These are phyloP conservation scores for Nycticebus coucang DNA, from an alignment of 2,113 vertebrate genomes.

Conservation along the genomic window DNA sequence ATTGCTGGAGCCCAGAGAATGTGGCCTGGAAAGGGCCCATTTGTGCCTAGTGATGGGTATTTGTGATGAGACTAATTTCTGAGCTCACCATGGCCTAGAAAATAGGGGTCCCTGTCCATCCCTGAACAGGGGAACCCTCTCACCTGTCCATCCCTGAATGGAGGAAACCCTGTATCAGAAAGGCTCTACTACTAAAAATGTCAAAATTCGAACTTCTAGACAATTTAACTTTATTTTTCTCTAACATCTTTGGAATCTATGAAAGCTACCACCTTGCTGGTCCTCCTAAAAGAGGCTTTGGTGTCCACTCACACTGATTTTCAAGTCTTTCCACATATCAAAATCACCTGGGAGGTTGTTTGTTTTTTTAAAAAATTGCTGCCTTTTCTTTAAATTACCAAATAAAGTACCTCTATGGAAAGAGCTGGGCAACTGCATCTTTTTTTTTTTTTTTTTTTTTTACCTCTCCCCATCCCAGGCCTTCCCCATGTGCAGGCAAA, in stretches of 20 bases:
- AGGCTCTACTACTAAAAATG: not conserved
- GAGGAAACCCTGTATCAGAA: not conserved
- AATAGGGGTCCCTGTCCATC: too few relatives aligned
- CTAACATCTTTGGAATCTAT: not conserved
- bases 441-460: not conserved
- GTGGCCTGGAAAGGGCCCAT: too few relatives aligned
- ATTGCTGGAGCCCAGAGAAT: too few relatives aligned
- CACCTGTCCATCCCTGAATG: too few relatives aligned
- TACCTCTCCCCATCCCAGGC: not conserved
- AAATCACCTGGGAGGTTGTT: not conserved
- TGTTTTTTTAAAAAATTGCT: not conserved
- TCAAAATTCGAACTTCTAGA: not conserved
- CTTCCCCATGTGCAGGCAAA: not conserved
- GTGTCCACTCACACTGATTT: not conserved
- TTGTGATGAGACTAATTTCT: too few relatives aligned
- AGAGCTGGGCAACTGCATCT: not conserved
- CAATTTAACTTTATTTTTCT: not conserved
- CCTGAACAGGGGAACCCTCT: too few relatives aligned
- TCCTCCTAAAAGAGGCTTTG: not conserved
- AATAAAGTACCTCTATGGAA: not conserved
- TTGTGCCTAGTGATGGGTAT: too few relatives aligned
- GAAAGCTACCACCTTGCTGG: not conserved
- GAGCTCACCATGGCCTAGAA: too few relatives aligned
- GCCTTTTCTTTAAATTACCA: slow-evolving; percentile 4
- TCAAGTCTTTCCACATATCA: not conserved